Evolutionary conservation across 2,113 vertebrate species (phyloP).

Genomic region (Callipepla squamata): DNA sequence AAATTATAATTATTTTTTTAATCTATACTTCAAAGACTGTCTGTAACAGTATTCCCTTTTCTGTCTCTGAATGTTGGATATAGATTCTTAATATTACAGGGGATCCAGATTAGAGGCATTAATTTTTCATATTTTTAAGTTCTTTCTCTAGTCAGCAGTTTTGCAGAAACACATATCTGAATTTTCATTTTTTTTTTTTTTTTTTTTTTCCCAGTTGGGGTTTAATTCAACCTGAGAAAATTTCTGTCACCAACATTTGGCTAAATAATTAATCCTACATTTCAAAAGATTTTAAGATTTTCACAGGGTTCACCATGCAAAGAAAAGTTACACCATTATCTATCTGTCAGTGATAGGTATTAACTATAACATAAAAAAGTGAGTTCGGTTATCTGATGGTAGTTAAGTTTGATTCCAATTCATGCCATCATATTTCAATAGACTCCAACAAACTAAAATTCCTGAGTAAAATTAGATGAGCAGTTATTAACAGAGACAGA

Average conservation of each 20-base stretch:
- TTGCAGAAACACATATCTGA: not conserved
- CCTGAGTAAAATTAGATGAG: not conserved
- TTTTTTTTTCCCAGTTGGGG: not conserved
- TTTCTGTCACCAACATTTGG: not conserved
- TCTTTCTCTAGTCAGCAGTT: not conserved
- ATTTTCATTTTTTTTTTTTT: not conserved
- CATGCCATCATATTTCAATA: not conserved
- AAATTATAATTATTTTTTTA: not conserved
- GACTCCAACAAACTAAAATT: not conserved
- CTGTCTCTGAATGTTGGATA: not conserved
- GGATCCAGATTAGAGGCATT: not conserved
- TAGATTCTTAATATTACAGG: not conserved
- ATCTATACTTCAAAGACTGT: not conserved
- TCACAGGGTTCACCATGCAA: not conserved
- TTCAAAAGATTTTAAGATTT: not conserved
- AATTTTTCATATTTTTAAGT: not conserved
- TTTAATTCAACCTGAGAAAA: not conserved
- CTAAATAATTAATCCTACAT: not conserved
- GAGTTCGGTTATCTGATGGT: not conserved
- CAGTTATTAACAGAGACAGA: not conserved
- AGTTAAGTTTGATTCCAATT: not conserved
- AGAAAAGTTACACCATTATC: not conserved
- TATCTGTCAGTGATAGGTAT: not conserved
- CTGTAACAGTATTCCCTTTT: not conserved
- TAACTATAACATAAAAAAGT: not conserved